phyloP scores from a whole-genome alignment of 2,888 invertebrate genomes.

The Geotrupes spiniger region DNA sequence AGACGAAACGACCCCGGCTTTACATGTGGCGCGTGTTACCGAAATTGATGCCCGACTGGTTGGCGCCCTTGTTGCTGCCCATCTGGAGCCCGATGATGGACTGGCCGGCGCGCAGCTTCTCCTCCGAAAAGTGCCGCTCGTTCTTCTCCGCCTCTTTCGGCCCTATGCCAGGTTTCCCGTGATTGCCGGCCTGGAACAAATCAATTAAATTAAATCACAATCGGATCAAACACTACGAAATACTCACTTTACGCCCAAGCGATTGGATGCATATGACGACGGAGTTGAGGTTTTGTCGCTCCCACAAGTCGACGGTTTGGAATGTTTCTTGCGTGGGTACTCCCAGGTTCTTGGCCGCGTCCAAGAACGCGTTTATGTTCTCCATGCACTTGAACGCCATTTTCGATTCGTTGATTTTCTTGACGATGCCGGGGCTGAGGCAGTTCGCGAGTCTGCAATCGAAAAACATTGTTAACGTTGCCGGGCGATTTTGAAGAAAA shows the following conservation, averaged over 20 bases:
- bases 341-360: conserved; percentile 78
- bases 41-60: conserved; percentile 93
- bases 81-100: conserved; percentile 93
- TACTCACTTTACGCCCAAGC: conserved; percentile 83
- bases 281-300: conserved; percentile 91
- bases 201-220: background rate
- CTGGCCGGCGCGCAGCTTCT: conserved; percentile 90
- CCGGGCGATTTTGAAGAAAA: no score
- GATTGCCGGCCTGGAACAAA: conserved; percentile 66
- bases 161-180: conserved; percentile 85
- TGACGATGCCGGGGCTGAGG: conserved; percentile 81
- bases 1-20: conserved; percentile 33
- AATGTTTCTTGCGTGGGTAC: conserved; percentile 94
- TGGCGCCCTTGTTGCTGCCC: conserved; percentile 97
- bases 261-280: conserved; percentile 95
- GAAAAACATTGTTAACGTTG: no score
- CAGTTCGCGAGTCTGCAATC: conserved; percentile 76
- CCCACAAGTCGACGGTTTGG: conserved; percentile 97
- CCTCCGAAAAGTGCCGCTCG: conserved; percentile 88
- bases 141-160: conserved; percentile 97
- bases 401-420: conserved; percentile 82
- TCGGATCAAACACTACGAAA: background rate
- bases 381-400: conserved; percentile 99
- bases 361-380: conserved; percentile 92
- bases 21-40: conserved; percentile 98